Evolutionary conservation across 2,888 invertebrate species (phyloP).

Genomic region (Epicampocera succincta): DNA sequence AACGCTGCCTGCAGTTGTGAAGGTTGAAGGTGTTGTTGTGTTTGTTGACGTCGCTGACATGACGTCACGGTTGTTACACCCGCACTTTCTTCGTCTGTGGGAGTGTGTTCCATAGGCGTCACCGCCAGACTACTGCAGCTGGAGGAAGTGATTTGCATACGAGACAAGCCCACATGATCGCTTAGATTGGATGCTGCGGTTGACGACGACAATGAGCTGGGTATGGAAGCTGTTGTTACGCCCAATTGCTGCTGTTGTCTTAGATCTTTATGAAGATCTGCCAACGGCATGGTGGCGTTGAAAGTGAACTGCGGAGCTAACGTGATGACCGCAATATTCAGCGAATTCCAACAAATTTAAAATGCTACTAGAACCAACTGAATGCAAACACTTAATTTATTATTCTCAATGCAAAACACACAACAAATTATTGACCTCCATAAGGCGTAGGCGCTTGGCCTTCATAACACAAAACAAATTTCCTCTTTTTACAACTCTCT

Average conservation of each 20-base stretch:
- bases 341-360: conserved; percentile 13
- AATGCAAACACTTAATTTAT: conserved; percentile 31
- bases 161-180: conserved; percentile 70
- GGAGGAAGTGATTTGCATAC: conserved; percentile 79
- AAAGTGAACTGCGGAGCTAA: conserved; percentile 64
- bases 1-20: conserved; percentile 76
- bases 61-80: conserved; percentile 75
- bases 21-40: conserved; percentile 70
- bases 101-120: conserved; percentile 79
- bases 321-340: conserved; percentile 55
- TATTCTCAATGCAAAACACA: conserved; percentile 53
- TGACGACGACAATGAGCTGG: conserved; percentile 60
- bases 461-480: conserved; percentile 60
- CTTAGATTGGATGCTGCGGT: conserved; percentile 51
- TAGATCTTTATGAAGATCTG: conserved; percentile 80
- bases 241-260: conserved; percentile 76
- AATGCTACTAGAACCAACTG: conserved; percentile 28
- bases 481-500: conserved; percentile 46
- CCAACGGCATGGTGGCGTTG: conserved; percentile 77
- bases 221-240: conserved; percentile 71
- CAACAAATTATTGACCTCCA: conserved; percentile 59
- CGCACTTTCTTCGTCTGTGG: conserved; percentile 77
- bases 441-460: conserved; percentile 68
- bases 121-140: conserved; percentile 78
- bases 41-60: conserved; percentile 74